Percentiles rank a stretch among this genome's conserved stretches.
Evolutionary conservation across 1,140 invertebrate species (phyloP).

Genomic region (Carcinoscorpius rotundicauda): DNA sequence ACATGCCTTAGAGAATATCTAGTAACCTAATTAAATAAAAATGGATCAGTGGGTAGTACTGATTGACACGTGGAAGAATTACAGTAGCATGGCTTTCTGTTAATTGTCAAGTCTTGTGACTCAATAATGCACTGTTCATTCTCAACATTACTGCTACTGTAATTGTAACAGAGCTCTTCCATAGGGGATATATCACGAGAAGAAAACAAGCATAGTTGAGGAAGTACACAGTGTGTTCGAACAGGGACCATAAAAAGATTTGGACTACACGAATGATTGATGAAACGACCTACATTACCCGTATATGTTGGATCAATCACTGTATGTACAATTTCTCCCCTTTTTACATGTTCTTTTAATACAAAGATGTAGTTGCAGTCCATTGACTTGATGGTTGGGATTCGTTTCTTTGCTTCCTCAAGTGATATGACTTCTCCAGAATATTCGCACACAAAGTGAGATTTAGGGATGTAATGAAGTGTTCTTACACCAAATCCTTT

Average conservation of each 20-base stretch:
- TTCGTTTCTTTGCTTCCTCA: slow-evolving; percentile 8
- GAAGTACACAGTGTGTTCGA: slow-evolving; percentile 13
- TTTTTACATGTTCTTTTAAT: slow-evolving; percentile 9
- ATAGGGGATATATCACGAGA: slow-evolving; percentile 11
- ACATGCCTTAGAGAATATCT: too few relatives aligned
- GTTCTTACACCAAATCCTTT: slow-evolving; percentile 82
- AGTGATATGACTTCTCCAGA: slow-evolving; percentile 17
- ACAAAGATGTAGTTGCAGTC: slow-evolving; percentile 18
- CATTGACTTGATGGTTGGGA: neutral
- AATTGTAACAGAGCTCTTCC: slow-evolving; percentile 16
- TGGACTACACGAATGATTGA: slow-evolving; percentile 86
- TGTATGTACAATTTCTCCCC: neutral
- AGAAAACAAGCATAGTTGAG: slow-evolving; percentile 18
- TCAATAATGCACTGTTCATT: too few relatives aligned
- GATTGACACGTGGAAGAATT: too few relatives aligned
- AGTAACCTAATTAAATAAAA: too few relatives aligned
- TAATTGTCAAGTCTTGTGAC: too few relatives aligned
- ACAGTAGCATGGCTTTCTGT: too few relatives aligned
- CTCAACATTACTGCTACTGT: slow-evolving; percentile 4
- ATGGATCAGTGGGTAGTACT: too few relatives aligned
- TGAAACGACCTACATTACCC: slow-evolving; percentile 84
- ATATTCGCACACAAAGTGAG: slow-evolving; percentile 20
- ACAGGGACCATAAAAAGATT: slow-evolving; percentile 64
- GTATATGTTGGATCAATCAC: slow-evolving; percentile 38
- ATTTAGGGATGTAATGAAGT: slow-evolving; percentile 46